Percentiles rank a stretch among this genome's conserved stretches.
These are phyloP conservation scores for Dryocosmus kuriphilus DNA, from an alignment of 2,888 invertebrate genomes.

Conservation along the genomic window DNA sequence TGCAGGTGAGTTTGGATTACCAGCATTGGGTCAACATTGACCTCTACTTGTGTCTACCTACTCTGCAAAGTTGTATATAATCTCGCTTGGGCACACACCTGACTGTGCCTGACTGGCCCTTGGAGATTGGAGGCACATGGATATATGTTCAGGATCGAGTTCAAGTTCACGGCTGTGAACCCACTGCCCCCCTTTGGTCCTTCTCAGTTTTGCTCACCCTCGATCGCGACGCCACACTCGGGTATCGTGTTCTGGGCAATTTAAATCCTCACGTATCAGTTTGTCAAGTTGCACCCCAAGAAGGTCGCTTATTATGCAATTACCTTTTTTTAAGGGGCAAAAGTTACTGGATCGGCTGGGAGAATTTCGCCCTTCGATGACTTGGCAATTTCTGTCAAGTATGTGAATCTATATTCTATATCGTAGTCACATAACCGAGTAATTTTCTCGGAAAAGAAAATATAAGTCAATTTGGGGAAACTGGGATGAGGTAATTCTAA, in stretches of 20 bases:
- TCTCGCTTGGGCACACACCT: constrained; percentile 35
- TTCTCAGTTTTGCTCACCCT: background rate
- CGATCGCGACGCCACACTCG: background rate
- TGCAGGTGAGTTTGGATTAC: constrained; percentile 37
- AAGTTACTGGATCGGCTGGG: constrained; percentile 6
- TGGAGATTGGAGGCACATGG: constrained; percentile 29
- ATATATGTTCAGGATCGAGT: constrained; percentile 53
- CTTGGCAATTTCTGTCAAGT: constrained; percentile 17
- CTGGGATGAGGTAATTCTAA: background rate
- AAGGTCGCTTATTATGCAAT: constrained; percentile 13
- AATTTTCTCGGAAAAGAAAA: constrained; percentile 4
- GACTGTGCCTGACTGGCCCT: constrained; percentile 43
- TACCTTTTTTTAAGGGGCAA: constrained; percentile 18
- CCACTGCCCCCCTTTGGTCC: background rate
- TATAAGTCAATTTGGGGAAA: constrained; percentile 19
- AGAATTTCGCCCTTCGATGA: constrained; percentile 30
- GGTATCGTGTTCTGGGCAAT: constrained; percentile 42
- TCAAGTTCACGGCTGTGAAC: constrained; percentile 63
- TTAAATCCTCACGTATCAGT: constrained; percentile 40
- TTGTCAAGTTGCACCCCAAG: background rate
- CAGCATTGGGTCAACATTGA: constrained; percentile 51
- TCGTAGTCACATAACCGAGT: constrained; percentile 9
- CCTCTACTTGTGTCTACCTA: constrained; percentile 51
- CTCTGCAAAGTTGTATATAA: constrained; percentile 47
- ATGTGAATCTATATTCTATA: background rate